Percentiles rank a stretch among this genome's conserved stretches.
Evolutionary conservation across 2,888 invertebrate genomes (phyloP).

Genomic region (Unio delphinus): DNA sequence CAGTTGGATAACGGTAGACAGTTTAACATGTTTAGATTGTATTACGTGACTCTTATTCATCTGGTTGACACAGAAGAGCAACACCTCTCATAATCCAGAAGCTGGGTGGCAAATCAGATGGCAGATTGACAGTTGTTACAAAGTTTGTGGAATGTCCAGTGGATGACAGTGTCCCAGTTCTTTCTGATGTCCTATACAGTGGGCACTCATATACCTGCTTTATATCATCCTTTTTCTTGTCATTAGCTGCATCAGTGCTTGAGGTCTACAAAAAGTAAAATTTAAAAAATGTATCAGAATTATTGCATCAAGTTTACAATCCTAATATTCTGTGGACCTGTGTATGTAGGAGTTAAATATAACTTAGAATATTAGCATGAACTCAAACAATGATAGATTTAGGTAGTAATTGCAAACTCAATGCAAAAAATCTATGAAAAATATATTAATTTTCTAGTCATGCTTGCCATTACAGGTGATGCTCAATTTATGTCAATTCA

Average conservation of each 20-base stretch:
- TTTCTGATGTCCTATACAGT: slow-evolving; percentile 67
- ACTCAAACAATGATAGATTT: too few species aligned
- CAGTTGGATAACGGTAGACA: too few species aligned
- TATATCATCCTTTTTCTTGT: slow-evolving; percentile 2
- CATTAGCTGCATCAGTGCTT: slow-evolving; percentile 1
- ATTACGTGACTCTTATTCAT: slow-evolving; percentile 43
- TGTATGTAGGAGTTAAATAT: too few species aligned
- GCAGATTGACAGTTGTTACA: slow-evolving; percentile 66
- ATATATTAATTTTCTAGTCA: too few species aligned
- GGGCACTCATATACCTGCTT: slow-evolving; percentile 64
- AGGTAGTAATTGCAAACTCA: too few species aligned
- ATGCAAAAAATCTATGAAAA: too few species aligned
- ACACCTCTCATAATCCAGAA: slow-evolving; percentile 70
- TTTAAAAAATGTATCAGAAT: background rate
- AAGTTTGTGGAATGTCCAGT: slow-evolving; percentile 71
- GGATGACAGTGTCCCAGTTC: slow-evolving; percentile 69
- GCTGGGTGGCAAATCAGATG: slow-evolving; percentile 54
- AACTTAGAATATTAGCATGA: too few species aligned
- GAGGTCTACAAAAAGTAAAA: background rate
- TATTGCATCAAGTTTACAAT: background rate
- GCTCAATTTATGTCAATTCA: too few species aligned
- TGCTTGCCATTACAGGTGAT: too few species aligned
- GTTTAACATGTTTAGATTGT: too few species aligned
- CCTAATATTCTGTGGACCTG: too few species aligned
- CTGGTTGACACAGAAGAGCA: slow-evolving; percentile 68